phyloP scores from a whole-genome alignment of 1,140 invertebrate genomes.

The Drosophila nebulosa region DNA sequence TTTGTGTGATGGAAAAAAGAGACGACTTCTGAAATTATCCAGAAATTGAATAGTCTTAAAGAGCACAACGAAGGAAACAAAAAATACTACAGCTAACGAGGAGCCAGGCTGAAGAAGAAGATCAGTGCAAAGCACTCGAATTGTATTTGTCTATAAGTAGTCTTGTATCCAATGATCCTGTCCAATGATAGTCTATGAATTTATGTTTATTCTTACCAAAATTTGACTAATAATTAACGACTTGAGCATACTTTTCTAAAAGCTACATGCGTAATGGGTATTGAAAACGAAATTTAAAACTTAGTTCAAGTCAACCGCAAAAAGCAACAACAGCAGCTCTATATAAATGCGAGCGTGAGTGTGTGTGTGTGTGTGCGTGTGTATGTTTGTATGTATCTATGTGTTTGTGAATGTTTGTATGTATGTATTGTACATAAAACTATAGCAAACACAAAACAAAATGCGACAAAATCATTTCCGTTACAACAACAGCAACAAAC shows the following conservation, averaged over 20 bases:
- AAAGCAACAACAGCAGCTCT: neutral
- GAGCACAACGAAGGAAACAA: too few species aligned
- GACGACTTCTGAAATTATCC: too few species aligned
- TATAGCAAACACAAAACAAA: slow-evolving; percentile 4
- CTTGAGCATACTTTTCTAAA: neutral
- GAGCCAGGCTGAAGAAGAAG: too few species aligned
- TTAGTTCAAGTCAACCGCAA: neutral
- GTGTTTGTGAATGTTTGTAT: neutral
- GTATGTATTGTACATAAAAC: neutral
- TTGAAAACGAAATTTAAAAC: neutral
- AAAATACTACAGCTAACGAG: too few species aligned
- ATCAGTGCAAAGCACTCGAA: too few species aligned
- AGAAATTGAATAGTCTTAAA: too few species aligned
- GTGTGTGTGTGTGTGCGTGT: neutral
- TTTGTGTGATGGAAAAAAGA: too few species aligned
- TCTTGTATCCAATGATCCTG: too few species aligned
- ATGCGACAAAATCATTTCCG: slow-evolving; percentile 57
- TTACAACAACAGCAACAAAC: slow-evolving; percentile 45
- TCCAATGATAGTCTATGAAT: too few species aligned
- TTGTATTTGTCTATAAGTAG: too few species aligned
- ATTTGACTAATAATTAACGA: neutral
- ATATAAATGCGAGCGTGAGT: neutral
- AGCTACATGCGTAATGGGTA: neutral
- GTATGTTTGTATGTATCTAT: neutral
- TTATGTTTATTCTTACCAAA: too few species aligned